Evolutionary conservation across 1,140 invertebrate species (phyloP), one percentile per base, ranked within the genome.

Genomic region (Homarus americanus): DNA sequence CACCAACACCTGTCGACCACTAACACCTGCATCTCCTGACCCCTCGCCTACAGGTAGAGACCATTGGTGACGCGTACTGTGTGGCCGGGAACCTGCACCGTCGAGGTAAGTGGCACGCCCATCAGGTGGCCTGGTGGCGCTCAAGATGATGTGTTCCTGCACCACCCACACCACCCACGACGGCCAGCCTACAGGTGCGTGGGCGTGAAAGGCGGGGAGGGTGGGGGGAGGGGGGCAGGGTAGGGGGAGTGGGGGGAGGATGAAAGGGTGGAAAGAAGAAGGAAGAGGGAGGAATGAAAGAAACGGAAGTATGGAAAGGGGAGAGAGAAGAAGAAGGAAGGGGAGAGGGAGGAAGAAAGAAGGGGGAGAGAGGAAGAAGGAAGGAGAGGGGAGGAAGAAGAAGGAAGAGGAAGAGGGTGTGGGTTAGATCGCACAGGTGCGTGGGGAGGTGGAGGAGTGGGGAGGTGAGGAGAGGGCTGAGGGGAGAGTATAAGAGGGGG

Each of bases 101-200:
- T 92, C 95, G 96, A 92, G 97, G 96, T 58, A 95, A 95, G 28
- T 98, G 97, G 75, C 98, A 99, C 94, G 98, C 98, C 12, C 97
- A 98, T 87, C 98, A 98, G 95, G 98, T 98, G 49, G 97, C 98
- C 34, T 99, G 98, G 98, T 99, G 98, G 97, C 97, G 10, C 93
- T 97, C 79, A 96, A 96, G 93, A 99, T 99, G 98, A 97, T 98
- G 89, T 96, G 97, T 93, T 97, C 97, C 0, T 98, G 98, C 94
- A 96, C 96, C 9, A 96, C 96, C 92, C 97, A 98, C 93, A 96
- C 96, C 82, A 98, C 98, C 15, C 98, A 98, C 93, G 97, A 98
- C 93, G 98, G 98, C 20, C 96, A 98, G 94, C 97, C 97, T 75
- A 98, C 96, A 96, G 96, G 97, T 98, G 95, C 95, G 63, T 86